Evolutionary conservation across 2,797 vertebrate species (phyloP).

Genomic region (Lacerta viridis): DNA sequence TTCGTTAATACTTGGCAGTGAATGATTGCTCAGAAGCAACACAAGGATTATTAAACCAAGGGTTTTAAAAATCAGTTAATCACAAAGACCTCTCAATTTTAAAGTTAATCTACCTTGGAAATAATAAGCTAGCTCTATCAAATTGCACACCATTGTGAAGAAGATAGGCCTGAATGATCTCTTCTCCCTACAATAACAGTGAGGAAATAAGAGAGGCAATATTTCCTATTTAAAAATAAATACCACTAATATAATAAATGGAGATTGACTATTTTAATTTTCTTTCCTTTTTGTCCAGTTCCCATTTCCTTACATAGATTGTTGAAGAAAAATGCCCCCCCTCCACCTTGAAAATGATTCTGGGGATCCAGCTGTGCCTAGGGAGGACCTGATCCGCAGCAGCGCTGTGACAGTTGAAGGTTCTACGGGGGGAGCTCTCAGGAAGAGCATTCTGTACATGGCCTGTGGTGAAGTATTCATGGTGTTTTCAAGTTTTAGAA

Average conservation of each 20-base stretch:
- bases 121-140: slow-evolving; percentile 33
- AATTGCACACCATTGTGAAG: slow-evolving; percentile 13
- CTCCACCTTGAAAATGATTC: background rate
- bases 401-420: background rate
- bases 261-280: slow-evolving; percentile 26
- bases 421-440: background rate
- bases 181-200: background rate
- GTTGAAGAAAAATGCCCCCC: background rate
- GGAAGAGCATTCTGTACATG: background rate
- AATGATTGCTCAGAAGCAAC: slow-evolving; percentile 8
- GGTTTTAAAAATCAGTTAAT: slow-evolving; percentile 24
- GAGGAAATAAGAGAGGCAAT: slow-evolving; percentile 2
- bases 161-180: background rate
- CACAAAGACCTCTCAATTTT: slow-evolving; percentile 33
- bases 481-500: background rate
- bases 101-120: slow-evolving; percentile 26
- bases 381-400: background rate
- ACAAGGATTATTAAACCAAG: slow-evolving; percentile 12
- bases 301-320: background rate
- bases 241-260: slow-evolving; percentile 6
- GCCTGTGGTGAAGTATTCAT: background rate
- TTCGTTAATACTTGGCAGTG: slow-evolving; percentile 1
- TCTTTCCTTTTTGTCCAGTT: background rate
- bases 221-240: slow-evolving; percentile 21
- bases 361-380: background rate